phyloP scores from a whole-genome alignment of 1,140 invertebrate genomes.

The Holotrichia oblita region DNA sequence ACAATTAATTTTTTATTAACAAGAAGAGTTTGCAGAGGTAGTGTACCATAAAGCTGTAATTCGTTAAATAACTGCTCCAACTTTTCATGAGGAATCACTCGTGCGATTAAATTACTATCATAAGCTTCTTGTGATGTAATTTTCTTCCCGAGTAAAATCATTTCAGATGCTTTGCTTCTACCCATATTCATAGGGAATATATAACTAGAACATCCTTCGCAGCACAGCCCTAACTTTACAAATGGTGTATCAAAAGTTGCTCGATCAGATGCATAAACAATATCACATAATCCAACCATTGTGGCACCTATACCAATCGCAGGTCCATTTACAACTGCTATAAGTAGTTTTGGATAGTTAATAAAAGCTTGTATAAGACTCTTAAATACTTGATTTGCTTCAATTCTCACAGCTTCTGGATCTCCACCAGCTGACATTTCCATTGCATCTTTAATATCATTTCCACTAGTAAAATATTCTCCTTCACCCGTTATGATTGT shows the following conservation, averaged over 20 bases:
- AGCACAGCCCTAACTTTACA: constrained; percentile 77
- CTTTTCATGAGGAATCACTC: constrained; percentile 52
- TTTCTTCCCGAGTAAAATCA: constrained; percentile 84
- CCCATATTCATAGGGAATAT: constrained; percentile 88
- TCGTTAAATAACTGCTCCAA: constrained; percentile 50
- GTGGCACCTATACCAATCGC: constrained; percentile 93
- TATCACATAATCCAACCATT: constrained; percentile 84
- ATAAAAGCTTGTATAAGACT: constrained; percentile 84
- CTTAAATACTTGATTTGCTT: constrained; percentile 43
- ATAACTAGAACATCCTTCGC: constrained; percentile 87
- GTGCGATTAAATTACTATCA: constrained; percentile 52
- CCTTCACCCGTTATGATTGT: constrained; percentile 81
- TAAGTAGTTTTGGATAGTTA: constrained; percentile 86
- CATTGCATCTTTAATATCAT: constrained; percentile 72
- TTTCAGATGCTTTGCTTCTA: constrained; percentile 77
- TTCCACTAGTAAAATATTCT: constrained; percentile 87
- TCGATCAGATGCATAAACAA: constrained; percentile 85
- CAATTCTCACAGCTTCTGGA: neutral
- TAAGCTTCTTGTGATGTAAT: constrained; percentile 70
- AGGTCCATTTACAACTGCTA: constrained; percentile 92
- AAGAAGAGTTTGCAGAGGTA: constrained; percentile 52
- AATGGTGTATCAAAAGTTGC: constrained; percentile 91
- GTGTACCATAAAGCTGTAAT: constrained; percentile 50
- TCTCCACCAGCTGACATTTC: constrained; percentile 46
- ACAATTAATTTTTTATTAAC: constrained; percentile 55